Conservation (phyloP, 2,797 vertebrate genomes). For the Poliocrania exsul region DNA sequence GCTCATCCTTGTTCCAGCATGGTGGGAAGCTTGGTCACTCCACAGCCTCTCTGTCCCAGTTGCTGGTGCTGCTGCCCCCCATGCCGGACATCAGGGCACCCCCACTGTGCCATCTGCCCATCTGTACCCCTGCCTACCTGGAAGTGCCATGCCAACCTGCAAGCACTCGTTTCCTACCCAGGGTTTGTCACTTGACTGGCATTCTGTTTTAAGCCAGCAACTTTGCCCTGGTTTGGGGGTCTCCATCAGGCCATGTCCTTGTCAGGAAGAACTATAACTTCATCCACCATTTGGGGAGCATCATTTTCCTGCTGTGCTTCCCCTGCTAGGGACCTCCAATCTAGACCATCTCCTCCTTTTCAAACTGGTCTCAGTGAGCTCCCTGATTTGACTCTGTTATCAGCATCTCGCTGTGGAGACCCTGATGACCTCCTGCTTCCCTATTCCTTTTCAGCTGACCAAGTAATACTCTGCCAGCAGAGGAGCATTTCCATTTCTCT, state of each 20-base stretch:
- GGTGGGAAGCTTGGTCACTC: neutral
- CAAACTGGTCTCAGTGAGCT: slow-evolving; percentile 1
- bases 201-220: neutral
- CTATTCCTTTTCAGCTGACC: slow-evolving; percentile 43
- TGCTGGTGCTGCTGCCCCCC: neutral
- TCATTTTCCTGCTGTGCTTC: slow-evolving; percentile 18
- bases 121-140: neutral
- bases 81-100: neutral
- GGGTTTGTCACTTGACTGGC: neutral
- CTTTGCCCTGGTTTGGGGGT: neutral
- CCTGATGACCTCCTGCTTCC: slow-evolving; percentile 27
- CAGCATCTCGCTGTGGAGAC: neutral
- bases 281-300: slow-evolving; percentile 36
- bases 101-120: neutral
- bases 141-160: neutral
- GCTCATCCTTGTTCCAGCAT: neutral
- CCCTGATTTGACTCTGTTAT: neutral
- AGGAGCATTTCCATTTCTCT: slow-evolving; percentile 75
- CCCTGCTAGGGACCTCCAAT: neutral
- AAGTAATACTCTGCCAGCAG: slow-evolving; percentile 51
- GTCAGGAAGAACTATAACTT: neutral
- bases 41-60: neutral
- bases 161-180: neutral
- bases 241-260: neutral
- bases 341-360: slow-evolving; percentile 24